Conservation (phyloP, 2,888 invertebrate species). For the Catocala sponsa region DNA sequence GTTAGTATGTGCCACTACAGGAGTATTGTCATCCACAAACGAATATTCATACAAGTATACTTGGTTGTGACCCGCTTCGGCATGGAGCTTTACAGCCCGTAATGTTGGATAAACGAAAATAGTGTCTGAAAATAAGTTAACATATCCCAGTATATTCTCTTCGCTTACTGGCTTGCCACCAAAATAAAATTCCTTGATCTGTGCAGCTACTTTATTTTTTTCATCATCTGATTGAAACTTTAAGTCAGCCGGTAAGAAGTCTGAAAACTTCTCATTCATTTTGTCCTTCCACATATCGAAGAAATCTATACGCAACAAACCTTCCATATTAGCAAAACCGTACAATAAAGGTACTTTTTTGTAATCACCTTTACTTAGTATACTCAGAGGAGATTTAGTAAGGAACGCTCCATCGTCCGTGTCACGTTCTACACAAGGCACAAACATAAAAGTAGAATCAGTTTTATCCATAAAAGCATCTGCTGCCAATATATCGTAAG, state of each 20-base stretch:
- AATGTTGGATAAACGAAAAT: conserved; percentile 51
- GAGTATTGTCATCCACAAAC: conserved; percentile 50
- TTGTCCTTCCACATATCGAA: conserved; percentile 54
- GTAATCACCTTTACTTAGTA: conserved; percentile 46
- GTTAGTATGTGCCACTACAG: conserved; percentile 44
- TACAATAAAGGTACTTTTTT: conserved; percentile 52
- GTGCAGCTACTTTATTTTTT: conserved; percentile 52
- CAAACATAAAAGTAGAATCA: conserved; percentile 49
- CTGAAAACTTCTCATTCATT: conserved; percentile 70
- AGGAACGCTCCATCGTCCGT: conserved; percentile 46
- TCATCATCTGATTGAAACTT: conserved; percentile 52
- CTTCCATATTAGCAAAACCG: conserved; percentile 59
- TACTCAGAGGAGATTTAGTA: conserved; percentile 48
- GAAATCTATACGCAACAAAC: conserved; percentile 35
- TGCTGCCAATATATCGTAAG: conserved; percentile 50
- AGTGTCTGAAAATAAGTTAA: conserved; percentile 60
- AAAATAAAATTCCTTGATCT: conserved; percentile 62
- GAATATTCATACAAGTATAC: conserved; percentile 61
- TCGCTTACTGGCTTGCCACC: conserved; percentile 47
- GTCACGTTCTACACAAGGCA: conserved; percentile 52
- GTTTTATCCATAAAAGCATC: conserved; percentile 36
- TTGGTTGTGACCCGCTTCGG: conserved; percentile 52
- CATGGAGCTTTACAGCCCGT: conserved; percentile 48
- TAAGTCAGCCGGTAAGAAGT: conserved; percentile 67
- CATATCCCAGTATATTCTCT: conserved; percentile 49